Evolutionary conservation across 2,888 invertebrate species (phyloP).

Genomic region (Pheosia gnoma): DNA sequence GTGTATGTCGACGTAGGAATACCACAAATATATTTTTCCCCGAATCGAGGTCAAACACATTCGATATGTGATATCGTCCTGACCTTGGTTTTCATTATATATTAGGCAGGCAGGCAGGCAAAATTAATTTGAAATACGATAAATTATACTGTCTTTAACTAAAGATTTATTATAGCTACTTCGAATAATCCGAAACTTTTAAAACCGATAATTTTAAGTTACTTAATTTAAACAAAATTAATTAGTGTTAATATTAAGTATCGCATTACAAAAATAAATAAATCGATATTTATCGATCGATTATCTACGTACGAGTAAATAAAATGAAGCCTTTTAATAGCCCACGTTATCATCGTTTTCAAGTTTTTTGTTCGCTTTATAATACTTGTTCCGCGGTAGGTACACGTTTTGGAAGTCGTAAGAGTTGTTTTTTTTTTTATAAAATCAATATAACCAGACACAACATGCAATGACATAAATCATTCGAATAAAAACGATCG

Average conservation of each 20-base stretch:
- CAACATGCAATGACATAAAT: constrained; percentile 22
- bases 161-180: background rate
- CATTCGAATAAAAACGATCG: constrained; percentile 17
- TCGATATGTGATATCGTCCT: constrained; percentile 1
- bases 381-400: background rate
- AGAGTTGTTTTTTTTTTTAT: constrained; percentile 6
- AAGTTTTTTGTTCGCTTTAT: constrained; percentile 1
- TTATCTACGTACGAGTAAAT: too few species aligned
- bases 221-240: too few species aligned
- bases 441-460: constrained; percentile 9
- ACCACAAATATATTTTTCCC: constrained; percentile 7
- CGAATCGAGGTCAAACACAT: constrained; percentile 2
- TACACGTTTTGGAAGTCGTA: constrained; percentile 11
- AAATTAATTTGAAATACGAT: background rate
- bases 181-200: too few species aligned
- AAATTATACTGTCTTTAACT: background rate
- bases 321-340: too few species aligned
- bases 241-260: too few species aligned
- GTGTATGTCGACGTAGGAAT: background rate
- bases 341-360: too few species aligned
- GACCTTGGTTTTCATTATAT: constrained; percentile 4
- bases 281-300: too few species aligned
- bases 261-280: too few species aligned
- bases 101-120: background rate
- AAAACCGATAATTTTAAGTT: too few species aligned